These are phyloP conservation scores for Cheilosia vernalis DNA, from an alignment of 2,888 invertebrate genomes.

Conservation along the genomic window DNA sequence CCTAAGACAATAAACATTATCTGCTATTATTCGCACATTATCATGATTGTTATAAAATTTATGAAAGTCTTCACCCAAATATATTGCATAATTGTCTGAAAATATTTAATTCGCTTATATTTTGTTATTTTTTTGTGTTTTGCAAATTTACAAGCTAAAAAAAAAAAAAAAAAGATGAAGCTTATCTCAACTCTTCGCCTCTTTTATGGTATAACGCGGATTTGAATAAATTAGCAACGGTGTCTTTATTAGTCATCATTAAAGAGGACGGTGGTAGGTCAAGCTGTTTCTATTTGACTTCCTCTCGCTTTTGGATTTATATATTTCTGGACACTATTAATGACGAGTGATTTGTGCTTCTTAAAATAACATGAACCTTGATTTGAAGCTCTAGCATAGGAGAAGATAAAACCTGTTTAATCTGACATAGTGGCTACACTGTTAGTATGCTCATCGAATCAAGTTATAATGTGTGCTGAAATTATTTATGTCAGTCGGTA, in stretches of 20 bases:
- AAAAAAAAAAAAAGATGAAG: not conserved
- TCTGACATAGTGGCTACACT: no score
- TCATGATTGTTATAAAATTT: constrained; percentile 2
- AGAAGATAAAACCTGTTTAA: no score
- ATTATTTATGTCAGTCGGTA: no score
- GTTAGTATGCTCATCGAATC: no score
- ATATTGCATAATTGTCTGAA: not conserved
- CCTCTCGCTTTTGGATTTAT: not conserved
- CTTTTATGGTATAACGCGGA: not conserved
- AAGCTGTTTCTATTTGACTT: constrained; percentile 1
- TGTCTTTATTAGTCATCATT: constrained; percentile 8
- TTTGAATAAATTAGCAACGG: constrained; percentile 8
- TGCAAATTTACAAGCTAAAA: not conserved
- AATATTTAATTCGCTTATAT: not conserved
- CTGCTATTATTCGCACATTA: not conserved
- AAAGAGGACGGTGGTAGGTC: not conserved
- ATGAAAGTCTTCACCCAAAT: constrained; percentile 1
- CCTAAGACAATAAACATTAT: not conserved
- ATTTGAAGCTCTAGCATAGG: not conserved
- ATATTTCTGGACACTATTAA: not conserved
- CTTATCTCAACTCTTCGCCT: not conserved
- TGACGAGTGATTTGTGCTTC: not conserved
- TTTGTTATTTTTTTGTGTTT: not conserved
- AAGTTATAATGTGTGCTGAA: no score
- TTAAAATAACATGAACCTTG: not conserved